Evolutionary conservation across 2,888 invertebrate species (phyloP).

Genomic region (Hemaris fuciformis): DNA sequence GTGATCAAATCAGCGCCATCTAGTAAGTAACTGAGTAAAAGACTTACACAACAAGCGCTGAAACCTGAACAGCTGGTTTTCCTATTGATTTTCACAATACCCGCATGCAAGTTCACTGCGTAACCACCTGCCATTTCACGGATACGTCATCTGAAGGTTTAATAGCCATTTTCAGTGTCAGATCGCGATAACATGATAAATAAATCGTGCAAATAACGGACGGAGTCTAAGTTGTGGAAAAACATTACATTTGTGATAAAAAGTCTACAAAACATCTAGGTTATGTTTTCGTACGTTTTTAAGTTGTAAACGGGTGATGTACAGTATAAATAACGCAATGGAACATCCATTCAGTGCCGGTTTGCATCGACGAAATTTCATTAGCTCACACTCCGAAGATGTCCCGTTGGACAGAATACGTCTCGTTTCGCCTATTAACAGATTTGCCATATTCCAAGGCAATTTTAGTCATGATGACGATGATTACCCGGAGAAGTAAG

Average conservation of each 20-base stretch:
- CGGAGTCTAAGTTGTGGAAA: background rate
- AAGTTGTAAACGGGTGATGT: conserved; percentile 24
- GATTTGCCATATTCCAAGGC: conserved; percentile 64
- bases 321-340: conserved; percentile 38
- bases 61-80: conserved; percentile 59
- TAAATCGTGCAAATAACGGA: background rate
- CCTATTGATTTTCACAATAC: conserved; percentile 62
- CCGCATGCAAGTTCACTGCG: conserved; percentile 63
- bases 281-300: conserved; percentile 47
- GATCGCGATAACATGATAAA: conserved; percentile 21
- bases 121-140: conserved; percentile 42
- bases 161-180: conserved; percentile 26
- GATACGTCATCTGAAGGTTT: conserved; percentile 34
- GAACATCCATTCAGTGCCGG: conserved; percentile 48
- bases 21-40: background rate
- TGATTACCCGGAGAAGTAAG: conserved; percentile 63
- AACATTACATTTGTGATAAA: conserved; percentile 13
- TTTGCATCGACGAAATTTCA: conserved; percentile 62
- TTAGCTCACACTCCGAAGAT: conserved; percentile 58
- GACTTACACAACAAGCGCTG: conserved; percentile 12
- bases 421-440: conserved; percentile 66
- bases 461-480: conserved; percentile 53
- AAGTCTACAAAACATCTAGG: conserved; percentile 29
- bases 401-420: conserved; percentile 63
- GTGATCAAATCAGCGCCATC: conserved; percentile 18